These are phyloP conservation scores for Calephelis nemesis DNA, from an alignment of 1,140 invertebrate genomes.

Conservation along the genomic window DNA sequence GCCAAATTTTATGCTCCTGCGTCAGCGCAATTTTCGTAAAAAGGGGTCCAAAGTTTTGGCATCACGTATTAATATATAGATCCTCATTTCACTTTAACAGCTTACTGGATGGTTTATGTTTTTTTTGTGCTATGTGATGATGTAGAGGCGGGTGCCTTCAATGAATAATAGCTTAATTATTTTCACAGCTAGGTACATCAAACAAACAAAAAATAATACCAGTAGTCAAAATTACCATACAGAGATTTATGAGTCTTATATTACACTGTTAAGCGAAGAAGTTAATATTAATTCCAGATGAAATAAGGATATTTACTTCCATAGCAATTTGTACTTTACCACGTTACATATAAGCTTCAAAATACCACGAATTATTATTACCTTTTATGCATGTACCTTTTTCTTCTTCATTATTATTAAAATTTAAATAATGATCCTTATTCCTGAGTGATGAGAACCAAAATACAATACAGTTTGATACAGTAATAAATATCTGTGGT, in stretches of 20 bases:
- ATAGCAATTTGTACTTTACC: neutral
- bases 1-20: too few relatives aligned
- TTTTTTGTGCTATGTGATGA: neutral
- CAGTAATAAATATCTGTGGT: constrained; percentile 11
- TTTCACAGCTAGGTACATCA: neutral
- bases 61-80: too few relatives aligned
- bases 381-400: constrained; percentile 7
- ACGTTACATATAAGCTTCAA: constrained; percentile 21
- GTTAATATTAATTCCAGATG: neutral
- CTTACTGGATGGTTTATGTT: neutral
- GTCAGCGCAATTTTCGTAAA: too few relatives aligned
- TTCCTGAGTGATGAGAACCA: constrained; percentile 9
- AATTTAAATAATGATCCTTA: constrained; percentile 14
- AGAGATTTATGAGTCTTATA: constrained; percentile 2
- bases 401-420: constrained; percentile 5
- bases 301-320: neutral
- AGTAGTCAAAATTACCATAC: constrained; percentile 12
- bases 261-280: neutral
- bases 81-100: neutral
- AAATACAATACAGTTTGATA: constrained; percentile 2
- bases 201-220: constrained; percentile 9
- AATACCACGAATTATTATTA: constrained; percentile 17
- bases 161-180: constrained; percentile 3
- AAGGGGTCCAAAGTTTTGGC: too few relatives aligned
- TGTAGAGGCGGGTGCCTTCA: too few relatives aligned